Evolutionary conservation across 1,140 invertebrate genomes (phyloP), one percentile per base, ranked within the genome.

Genomic region (Dufourea novaeangliae): DNA sequence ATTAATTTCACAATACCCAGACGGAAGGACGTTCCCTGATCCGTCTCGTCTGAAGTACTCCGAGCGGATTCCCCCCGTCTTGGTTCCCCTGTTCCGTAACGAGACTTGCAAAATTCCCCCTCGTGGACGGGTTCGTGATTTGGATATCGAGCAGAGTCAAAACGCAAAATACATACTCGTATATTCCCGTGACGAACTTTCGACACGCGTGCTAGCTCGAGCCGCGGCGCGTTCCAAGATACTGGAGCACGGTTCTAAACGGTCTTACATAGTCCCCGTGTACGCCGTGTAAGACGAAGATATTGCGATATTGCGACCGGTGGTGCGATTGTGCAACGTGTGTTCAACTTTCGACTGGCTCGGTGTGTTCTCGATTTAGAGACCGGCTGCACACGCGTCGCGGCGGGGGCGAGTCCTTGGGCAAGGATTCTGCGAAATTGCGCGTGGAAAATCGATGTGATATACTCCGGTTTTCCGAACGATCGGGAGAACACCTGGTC

Each of bases 241-340:
- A 83, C 59, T 76, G 56, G 57, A 83, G 63, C 78, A 50, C 61
- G 78, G 44, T 57, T 61, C 67, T 70, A 32, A 46, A 79, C 64
- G 25, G 59, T 78, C n/a, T 68, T 56, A 46, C 72, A 71, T 80
- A 75, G 70, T 34, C 61, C n/a, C 57, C 52, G 50, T n/a, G n/a
- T n/a, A n/a, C 44, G 61, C 69, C 54, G 59, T 81, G 46, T 78
- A 78, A 85, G 78, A 82, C 83, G 84, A 84, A 85, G 82, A 86
- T 83, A 82, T 88, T 89, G 88, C 87, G 82, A 84, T 89, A 88
- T 80, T 78, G 82, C 86, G 78, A 85, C 72, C 79, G 62, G 73
- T 62, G 78, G 81, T 83, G 84, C 80, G 76, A n/a, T 89, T 89
- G 84, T 89, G 88, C 88, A 89, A 89, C 76, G 54, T n/a, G n/a